phyloP scores from a whole-genome alignment of 2,113 vertebrate genomes.

The Peucedramus taeniatus region DNA sequence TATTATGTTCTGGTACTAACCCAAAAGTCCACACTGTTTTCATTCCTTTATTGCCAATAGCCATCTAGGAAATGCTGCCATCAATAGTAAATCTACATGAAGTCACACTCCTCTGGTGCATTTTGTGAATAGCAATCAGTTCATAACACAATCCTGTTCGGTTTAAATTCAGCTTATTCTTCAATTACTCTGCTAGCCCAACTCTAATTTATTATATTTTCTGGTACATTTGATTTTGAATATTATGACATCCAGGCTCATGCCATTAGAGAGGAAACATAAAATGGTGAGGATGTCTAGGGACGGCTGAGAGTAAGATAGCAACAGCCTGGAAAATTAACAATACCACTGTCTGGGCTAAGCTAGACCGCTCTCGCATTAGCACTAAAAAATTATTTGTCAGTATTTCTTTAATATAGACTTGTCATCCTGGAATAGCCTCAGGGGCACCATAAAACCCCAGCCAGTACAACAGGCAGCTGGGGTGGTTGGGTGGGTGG shows the following conservation, averaged over 20 bases:
- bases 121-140: slow-evolving; percentile 55
- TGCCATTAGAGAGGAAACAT: slow-evolving; percentile 54
- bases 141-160: background rate
- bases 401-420: background rate
- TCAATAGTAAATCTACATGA: slow-evolving; percentile 54
- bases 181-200: slow-evolving; percentile 52
- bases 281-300: slow-evolving; percentile 27
- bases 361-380: background rate
- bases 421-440: background rate
- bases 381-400: background rate
- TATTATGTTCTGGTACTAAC: background rate
- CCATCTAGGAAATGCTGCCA: slow-evolving; percentile 24
- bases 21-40: background rate
- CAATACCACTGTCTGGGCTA: background rate
- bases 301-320: slow-evolving; percentile 12
- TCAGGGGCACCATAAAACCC: background rate
- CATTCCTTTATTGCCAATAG: slow-evolving; percentile 35
- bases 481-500: fast-evolving
- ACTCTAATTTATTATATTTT: slow-evolving; percentile 69
- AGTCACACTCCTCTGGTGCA: background rate
- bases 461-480: background rate
- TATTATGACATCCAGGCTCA: slow-evolving; percentile 54
- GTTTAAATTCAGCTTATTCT: slow-evolving; percentile 69
- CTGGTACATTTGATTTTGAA: slow-evolving; percentile 67
- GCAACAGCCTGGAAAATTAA: slow-evolving; percentile 62